Conservation (phyloP, 2,797 vertebrate genomes). For the Gymnodraco acuticeps region DNA sequence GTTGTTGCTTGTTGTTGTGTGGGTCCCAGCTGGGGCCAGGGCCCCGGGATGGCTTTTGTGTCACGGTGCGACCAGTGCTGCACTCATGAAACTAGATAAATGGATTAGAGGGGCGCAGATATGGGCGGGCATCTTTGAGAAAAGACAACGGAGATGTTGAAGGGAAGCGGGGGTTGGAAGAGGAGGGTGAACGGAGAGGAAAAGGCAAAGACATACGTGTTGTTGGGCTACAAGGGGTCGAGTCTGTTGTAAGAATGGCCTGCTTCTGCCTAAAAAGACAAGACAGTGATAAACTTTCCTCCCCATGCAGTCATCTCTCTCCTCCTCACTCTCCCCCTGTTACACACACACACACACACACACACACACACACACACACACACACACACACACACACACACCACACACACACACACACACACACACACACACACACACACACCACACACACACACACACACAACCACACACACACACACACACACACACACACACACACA, state of each 20-base stretch:
- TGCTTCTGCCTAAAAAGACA: conserved; percentile 89
- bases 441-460: conserved; percentile 43
- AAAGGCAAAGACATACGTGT: conserved; percentile 83
- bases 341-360: conserved; percentile 29
- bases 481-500: conserved; percentile 43
- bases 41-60: conserved; percentile 81
- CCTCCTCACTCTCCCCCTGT: conserved; percentile 44
- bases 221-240: conserved; percentile 82
- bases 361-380: no score
- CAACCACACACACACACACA: conserved; percentile 40
- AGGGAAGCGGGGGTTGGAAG: conserved; percentile 49
- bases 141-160: conserved; percentile 79
- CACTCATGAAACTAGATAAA: conserved; percentile 89
- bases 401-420: conserved; percentile 34
- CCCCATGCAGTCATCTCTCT: conserved; percentile 78
- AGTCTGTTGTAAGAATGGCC: conserved; percentile 84
- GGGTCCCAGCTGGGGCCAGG: conserved; percentile 35
- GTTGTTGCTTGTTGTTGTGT: conserved; percentile 71
- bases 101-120: conserved; percentile 88
- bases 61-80: conserved; percentile 78
- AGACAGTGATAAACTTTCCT: conserved; percentile 94
- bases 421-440: conserved; percentile 39
- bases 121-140: conserved; percentile 85
- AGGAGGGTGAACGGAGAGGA: conserved; percentile 58
- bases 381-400: conserved; percentile 31